These are phyloP conservation scores for Hedya salicella DNA, from an alignment of 2,888 invertebrate genomes.

Conservation along the genomic window DNA sequence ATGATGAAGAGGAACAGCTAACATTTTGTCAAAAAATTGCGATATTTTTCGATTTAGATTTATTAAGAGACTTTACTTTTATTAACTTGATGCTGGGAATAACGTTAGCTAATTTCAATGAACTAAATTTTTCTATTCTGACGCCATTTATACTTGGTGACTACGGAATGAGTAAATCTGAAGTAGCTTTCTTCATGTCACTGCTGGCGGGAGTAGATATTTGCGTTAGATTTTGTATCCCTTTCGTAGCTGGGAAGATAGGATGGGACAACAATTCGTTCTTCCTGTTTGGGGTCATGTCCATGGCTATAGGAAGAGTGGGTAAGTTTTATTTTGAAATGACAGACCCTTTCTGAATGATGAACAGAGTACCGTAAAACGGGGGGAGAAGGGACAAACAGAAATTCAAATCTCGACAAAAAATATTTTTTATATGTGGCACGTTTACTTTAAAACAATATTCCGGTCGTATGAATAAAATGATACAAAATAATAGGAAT, in stretches of 20 bases:
- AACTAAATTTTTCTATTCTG: conserved; percentile 89
- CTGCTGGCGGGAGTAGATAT: conserved; percentile 88
- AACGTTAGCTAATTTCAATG: conserved; percentile 89
- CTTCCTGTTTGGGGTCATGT: conserved; percentile 88
- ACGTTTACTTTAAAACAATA: no score
- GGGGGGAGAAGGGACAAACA: no score
- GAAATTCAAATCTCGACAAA: no score
- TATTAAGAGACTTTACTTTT: conserved; percentile 88
- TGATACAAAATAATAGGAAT: no score
- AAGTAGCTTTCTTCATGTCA: conserved; percentile 89
- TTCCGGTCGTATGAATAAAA: no score
- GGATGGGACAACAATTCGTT: conserved; percentile 89
- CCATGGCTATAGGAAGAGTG: conserved; percentile 87
- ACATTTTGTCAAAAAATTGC: conserved; percentile 84
- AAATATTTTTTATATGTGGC: no score
- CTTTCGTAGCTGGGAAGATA: conserved; percentile 88
- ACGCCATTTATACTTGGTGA: conserved; percentile 90
- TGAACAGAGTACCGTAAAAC: no score
- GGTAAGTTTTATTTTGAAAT: conserved; percentile 68
- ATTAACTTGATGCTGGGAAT: conserved; percentile 89
- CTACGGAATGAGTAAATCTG: conserved; percentile 84
- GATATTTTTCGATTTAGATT: conserved; percentile 88
- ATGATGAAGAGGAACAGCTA: conserved; percentile 61
- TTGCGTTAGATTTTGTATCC: conserved; percentile 86
- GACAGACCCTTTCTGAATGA: no score